Percentiles rank a stretch among this genome's conserved stretches.
These are phyloP conservation scores for Megastigmus dorsalis DNA, from an alignment of 2,888 invertebrate genomes.

Conservation along the genomic window DNA sequence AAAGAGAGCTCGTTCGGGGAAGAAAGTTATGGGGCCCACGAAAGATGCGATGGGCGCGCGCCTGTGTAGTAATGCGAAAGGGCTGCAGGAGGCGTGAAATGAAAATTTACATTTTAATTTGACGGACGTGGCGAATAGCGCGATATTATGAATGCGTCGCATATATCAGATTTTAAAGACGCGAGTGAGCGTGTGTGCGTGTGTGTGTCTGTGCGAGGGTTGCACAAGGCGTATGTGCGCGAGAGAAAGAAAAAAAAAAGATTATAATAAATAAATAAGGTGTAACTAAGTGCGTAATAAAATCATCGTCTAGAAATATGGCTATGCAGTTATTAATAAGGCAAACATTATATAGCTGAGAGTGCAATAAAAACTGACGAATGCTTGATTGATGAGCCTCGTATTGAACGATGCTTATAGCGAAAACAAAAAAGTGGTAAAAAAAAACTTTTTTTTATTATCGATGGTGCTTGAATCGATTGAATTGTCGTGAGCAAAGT, in stretches of 20 bases:
- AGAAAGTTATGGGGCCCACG: slow-evolving; percentile 19
- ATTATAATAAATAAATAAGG: slow-evolving; percentile 17
- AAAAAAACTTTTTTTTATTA: too few relatives aligned
- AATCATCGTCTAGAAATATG: slow-evolving; percentile 16
- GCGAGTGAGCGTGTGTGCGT: too few relatives aligned
- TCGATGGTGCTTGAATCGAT: too few relatives aligned
- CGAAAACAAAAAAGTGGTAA: too few relatives aligned
- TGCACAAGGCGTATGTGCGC: neutral
- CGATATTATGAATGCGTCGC: slow-evolving; percentile 43
- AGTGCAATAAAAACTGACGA: neutral
- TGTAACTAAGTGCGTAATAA: neutral
- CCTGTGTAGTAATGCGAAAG: too few relatives aligned
- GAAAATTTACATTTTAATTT: slow-evolving; percentile 53
- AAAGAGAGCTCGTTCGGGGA: slow-evolving; percentile 18
- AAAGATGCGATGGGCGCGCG: neutral
- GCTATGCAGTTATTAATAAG: slow-evolving; percentile 12
- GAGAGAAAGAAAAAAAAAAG: neutral
- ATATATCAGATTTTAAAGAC: slow-evolving; percentile 30
- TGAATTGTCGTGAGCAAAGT: too few relatives aligned
- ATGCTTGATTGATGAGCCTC: neutral
- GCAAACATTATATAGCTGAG: neutral
- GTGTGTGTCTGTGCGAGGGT: too few relatives aligned
- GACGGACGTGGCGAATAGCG: slow-evolving; percentile 43
- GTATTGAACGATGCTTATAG: too few relatives aligned
- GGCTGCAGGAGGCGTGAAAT: slow-evolving; percentile 32